Evolutionary conservation across 2,797 vertebrate genomes (phyloP).

Genomic region (Cacajao melanocephalus): DNA sequence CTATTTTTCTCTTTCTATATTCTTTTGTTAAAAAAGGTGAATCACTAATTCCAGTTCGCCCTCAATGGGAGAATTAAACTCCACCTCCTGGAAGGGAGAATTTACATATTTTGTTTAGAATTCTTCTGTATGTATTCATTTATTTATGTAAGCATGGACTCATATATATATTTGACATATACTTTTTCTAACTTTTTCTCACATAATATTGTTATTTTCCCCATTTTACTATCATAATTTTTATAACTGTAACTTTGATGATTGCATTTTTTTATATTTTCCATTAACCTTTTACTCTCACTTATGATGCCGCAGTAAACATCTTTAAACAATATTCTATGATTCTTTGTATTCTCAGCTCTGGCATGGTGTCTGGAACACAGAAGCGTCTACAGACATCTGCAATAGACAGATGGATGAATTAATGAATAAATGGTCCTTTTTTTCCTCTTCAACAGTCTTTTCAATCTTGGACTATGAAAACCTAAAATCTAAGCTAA

Average conservation of each 20-base stretch:
- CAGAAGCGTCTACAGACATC: not conserved
- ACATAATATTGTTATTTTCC: not conserved
- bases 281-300: not conserved
- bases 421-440: not conserved
- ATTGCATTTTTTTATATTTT: not conserved
- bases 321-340: not conserved
- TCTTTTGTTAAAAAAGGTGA: not conserved
- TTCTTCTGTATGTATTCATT: not conserved
- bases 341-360: not conserved
- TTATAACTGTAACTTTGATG: not conserved
- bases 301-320: not conserved
- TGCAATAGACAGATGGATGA: too few relatives aligned
- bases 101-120: not conserved
- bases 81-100: not conserved
- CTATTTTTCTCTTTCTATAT: not conserved
- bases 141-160: not conserved
- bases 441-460: not conserved
- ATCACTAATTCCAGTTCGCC: not conserved
- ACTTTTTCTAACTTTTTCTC: not conserved
- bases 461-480: not conserved
- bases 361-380: not conserved
- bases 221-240: not conserved
- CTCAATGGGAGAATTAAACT: not conserved
- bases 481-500: constrained; percentile 26
- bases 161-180: not conserved